Conservation (phyloP, 1,140 invertebrate genomes). For the Papilio xuthus region DNA sequence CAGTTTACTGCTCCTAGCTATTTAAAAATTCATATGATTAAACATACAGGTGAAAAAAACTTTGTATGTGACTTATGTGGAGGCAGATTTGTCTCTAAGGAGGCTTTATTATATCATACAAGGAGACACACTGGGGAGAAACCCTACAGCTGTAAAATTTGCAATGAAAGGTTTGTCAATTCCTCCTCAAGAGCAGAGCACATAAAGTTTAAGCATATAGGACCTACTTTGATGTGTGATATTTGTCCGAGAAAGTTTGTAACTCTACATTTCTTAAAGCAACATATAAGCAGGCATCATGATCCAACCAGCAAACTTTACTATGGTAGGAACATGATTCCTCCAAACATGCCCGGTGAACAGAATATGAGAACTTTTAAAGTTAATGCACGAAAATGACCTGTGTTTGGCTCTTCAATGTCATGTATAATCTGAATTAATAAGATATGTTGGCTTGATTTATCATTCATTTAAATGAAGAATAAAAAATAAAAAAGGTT, state of each 20-base stretch:
- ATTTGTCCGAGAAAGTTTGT: conserved; percentile 73
- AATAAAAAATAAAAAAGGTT: too few relatives aligned
- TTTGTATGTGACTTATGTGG: conserved; percentile 75
- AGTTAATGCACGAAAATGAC: conserved; percentile 34
- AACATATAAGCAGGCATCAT: conserved; percentile 69
- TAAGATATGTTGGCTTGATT: too few relatives aligned
- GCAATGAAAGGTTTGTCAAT: conserved; percentile 72
- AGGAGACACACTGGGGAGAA: conserved; percentile 79
- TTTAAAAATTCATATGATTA: conserved; percentile 74
- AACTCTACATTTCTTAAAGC: conserved; percentile 65
- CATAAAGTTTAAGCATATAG: conserved; percentile 71
- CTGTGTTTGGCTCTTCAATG: background rate
- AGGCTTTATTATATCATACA: conserved; percentile 75
- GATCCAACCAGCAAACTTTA: conserved; percentile 67
- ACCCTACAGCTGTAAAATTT: conserved; percentile 73
- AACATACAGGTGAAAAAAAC: conserved; percentile 78
- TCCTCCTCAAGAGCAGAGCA: conserved; percentile 72
- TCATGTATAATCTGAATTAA: too few relatives aligned
- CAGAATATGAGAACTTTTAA: conserved; percentile 60
- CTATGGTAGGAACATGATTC: conserved; percentile 56
- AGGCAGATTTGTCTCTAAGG: conserved; percentile 73
- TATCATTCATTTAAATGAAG: too few relatives aligned
- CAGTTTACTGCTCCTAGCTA: conserved; percentile 72
- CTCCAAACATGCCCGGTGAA: conserved; percentile 59
- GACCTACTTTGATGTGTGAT: conserved; percentile 68